Percentiles rank a stretch among this genome's conserved stretches.
Conservation (phyloP, 1,140 invertebrate species). For the Trissolcus basalis region DNA sequence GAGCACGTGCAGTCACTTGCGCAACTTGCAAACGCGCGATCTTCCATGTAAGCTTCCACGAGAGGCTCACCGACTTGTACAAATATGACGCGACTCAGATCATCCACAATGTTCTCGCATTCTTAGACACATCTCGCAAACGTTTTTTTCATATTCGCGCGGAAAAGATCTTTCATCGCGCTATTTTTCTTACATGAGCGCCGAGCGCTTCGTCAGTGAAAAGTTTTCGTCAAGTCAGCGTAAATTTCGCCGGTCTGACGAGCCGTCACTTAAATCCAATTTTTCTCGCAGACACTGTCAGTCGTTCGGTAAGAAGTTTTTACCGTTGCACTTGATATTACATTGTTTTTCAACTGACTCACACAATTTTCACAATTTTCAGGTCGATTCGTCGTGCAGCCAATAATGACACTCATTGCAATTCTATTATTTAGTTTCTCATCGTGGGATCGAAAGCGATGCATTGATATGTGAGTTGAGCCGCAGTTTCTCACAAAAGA, state of each 20-base stretch:
- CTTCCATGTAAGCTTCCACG: constrained; percentile 42
- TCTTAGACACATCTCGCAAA: constrained; percentile 23
- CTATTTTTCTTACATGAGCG: constrained; percentile 9
- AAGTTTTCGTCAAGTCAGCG: constrained; percentile 31
- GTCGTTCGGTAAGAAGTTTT: constrained; percentile 13
- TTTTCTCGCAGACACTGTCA: neutral
- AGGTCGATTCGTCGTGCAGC: too few relatives aligned
- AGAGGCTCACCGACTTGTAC: constrained; percentile 40
- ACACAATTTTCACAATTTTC: too few relatives aligned
- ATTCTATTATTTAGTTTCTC: too few relatives aligned
- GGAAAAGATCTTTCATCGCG: constrained; percentile 6
- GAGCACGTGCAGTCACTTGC: constrained; percentile 49
- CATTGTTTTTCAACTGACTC: too few relatives aligned
- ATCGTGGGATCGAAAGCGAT: too few relatives aligned
- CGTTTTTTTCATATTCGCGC: neutral
- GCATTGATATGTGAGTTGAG: too few relatives aligned
- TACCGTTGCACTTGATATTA: neutral
- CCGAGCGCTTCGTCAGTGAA: constrained; percentile 24
- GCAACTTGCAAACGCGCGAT: constrained; percentile 39
- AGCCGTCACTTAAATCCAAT: constrained; percentile 30
- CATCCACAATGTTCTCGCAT: constrained; percentile 22
- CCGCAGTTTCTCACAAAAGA: too few relatives aligned
- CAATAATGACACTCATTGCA: too few relatives aligned
- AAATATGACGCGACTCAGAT: constrained; percentile 26
- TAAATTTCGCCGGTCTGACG: constrained; percentile 18